Conservation (phyloP, 2,797 vertebrate genomes). For the Coendou prehensilis region DNA sequence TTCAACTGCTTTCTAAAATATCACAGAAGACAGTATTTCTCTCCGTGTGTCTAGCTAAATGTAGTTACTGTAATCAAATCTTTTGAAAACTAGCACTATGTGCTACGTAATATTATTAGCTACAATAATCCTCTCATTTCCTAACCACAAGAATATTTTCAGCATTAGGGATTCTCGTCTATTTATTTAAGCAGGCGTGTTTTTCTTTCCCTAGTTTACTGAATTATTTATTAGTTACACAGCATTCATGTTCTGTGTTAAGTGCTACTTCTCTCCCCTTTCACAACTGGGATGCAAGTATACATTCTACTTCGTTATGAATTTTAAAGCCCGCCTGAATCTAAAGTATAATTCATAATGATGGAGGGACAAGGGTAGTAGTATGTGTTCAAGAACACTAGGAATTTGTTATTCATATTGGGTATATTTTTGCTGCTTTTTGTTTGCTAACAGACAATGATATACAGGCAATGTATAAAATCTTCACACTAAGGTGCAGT, state of each 20-base stretch:
- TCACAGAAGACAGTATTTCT: constrained; percentile 6
- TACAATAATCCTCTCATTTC: background rate
- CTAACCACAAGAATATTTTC: background rate
- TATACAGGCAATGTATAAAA: background rate
- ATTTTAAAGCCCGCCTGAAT: constrained; percentile 55
- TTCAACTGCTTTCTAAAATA: constrained; percentile 54
- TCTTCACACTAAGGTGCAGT: constrained; percentile 43
- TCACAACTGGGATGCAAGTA: background rate
- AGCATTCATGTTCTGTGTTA: background rate
- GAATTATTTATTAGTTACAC: constrained; percentile 48
- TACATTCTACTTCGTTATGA: constrained; percentile 12
- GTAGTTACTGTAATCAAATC: background rate
- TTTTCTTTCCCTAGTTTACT: background rate
- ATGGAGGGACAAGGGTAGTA: background rate
- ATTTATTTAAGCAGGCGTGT: background rate
- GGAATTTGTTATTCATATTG: constrained; percentile 35
- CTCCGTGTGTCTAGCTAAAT: background rate
- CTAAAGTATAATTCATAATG: constrained; percentile 55
- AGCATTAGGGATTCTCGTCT: background rate
- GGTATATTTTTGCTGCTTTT: constrained; percentile 23
- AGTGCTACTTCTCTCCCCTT: constrained; percentile 13
- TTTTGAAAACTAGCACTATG: background rate
- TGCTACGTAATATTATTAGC: background rate
- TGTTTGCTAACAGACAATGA: constrained; percentile 39
- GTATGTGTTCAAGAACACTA: constrained; percentile 17